Evolutionary conservation across 2,113 vertebrate genomes (phyloP).

Genomic region (Ammodytes marinus): DNA sequence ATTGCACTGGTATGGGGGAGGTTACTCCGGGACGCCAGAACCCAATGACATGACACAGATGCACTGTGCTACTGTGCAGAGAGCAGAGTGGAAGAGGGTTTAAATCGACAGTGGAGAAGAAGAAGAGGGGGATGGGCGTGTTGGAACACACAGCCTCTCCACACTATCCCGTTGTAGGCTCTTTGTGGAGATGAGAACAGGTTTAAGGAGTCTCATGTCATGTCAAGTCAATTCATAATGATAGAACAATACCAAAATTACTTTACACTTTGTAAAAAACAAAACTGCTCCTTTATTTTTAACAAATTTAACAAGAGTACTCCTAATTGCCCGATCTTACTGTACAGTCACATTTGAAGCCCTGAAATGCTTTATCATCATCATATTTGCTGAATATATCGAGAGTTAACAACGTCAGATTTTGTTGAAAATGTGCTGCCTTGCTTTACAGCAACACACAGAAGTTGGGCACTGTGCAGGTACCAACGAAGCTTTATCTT

Average conservation of each 20-base stretch:
- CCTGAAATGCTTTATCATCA: neutral
- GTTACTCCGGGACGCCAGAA: conserved; percentile 81
- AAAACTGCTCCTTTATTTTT: neutral
- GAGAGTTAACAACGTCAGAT: no score
- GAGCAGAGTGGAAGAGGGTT: conserved; percentile 15
- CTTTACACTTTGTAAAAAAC: neutral
- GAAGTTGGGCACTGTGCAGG: no score
- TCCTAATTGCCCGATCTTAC: neutral
- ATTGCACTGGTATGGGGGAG: conserved; percentile 48
- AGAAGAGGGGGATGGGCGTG: conserved; percentile 54
- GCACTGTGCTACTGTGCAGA: conserved; percentile 73
- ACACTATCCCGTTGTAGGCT: conserved; percentile 21
- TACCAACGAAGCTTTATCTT: no score
- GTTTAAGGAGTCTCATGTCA: neutral
- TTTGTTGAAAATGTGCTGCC: no score
- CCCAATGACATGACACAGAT: conserved; percentile 86
- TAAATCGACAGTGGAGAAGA: conserved; percentile 18
- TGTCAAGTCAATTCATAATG: neutral
- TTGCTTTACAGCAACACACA: no score
- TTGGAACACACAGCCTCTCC: conserved; percentile 66
- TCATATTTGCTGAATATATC: neutral
- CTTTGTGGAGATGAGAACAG: neutral
- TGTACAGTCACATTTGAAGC: neutral
- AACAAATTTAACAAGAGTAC: neutral
- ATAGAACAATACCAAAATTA: neutral